A percentile compares a stretch with the other conserved stretches of the same genome.
Evolutionary conservation across 1,140 invertebrate genomes (phyloP).

Genomic region (Plutomurus gul): DNA sequence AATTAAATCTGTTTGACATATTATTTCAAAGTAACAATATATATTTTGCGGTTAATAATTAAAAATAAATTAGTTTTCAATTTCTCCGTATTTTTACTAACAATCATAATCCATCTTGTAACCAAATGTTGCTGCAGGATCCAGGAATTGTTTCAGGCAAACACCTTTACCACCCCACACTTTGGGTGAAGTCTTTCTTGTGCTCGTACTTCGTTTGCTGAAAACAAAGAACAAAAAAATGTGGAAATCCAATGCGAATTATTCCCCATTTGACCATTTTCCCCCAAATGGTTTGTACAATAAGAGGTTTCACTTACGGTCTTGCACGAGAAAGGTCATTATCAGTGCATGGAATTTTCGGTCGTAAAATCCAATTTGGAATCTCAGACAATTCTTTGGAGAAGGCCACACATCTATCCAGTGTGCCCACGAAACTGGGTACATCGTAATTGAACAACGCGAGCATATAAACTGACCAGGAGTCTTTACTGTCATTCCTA

Average conservation of each 20-base stretch:
- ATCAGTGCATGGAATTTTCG: not conserved
- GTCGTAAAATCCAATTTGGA: not conserved
- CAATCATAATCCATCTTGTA: no score
- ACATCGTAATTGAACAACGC: not conserved
- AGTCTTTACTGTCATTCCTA: not conserved
- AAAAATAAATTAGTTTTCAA: no score
- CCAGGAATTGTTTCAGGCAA: not conserved
- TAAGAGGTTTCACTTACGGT: not conserved
- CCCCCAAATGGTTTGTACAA: not conserved
- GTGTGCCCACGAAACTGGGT: not conserved
- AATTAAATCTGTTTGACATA: no score
- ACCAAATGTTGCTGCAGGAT: no score
- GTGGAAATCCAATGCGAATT: not conserved
- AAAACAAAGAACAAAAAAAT: not conserved
- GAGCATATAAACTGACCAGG: no score
- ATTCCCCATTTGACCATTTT: not conserved
- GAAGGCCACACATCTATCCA: not conserved
- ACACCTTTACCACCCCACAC: not conserved
- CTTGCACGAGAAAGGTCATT: not conserved
- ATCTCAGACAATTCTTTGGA: not conserved
- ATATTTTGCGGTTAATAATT: no score
- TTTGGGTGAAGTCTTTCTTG: no score
- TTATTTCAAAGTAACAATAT: no score
- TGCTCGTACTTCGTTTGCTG: not conserved
- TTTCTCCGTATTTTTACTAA: no score